Conservation (phyloP, 2,888 invertebrate genomes). For the Eledona agricola region DNA sequence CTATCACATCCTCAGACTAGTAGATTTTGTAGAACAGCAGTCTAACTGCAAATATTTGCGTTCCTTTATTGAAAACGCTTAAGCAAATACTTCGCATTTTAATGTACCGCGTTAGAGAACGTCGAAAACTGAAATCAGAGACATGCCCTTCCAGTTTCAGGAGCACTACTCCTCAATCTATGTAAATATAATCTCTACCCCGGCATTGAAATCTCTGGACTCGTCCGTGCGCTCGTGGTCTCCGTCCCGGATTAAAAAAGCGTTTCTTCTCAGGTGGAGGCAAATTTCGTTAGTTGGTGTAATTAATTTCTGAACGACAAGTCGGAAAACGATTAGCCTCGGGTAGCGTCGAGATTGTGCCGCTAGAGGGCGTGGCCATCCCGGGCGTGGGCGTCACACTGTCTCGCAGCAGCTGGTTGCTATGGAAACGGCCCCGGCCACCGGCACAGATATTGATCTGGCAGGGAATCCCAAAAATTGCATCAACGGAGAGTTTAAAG, state of each 20-base stretch:
- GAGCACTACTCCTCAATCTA: not conserved
- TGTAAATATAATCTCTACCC: not conserved
- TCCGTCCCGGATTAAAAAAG: slow-evolving; percentile 28
- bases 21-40: no score
- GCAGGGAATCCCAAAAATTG: slow-evolving; percentile 55
- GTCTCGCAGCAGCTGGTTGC: slow-evolving; percentile 70
- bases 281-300: slow-evolving; percentile 54
- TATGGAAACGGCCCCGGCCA: slow-evolving; percentile 65
- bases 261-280: slow-evolving; percentile 47
- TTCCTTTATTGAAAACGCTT: no score
- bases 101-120: no score
- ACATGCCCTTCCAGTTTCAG: no score
- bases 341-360: slow-evolving; percentile 39
- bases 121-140: no score
- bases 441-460: slow-evolving; percentile 63
- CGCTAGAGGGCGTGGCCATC: slow-evolving; percentile 47
- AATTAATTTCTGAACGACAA: slow-evolving; percentile 61
- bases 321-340: slow-evolving; percentile 58
- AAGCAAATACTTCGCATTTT: no score
- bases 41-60: no score
- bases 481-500: slow-evolving; percentile 54
- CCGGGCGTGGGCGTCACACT: slow-evolving; percentile 71
- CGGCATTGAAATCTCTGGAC: slow-evolving; percentile 22
- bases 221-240: slow-evolving; percentile 15
- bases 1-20: no score